phyloP scores from a whole-genome alignment of 2,113 vertebrate genomes.

The Actenoides hombroni region DNA sequence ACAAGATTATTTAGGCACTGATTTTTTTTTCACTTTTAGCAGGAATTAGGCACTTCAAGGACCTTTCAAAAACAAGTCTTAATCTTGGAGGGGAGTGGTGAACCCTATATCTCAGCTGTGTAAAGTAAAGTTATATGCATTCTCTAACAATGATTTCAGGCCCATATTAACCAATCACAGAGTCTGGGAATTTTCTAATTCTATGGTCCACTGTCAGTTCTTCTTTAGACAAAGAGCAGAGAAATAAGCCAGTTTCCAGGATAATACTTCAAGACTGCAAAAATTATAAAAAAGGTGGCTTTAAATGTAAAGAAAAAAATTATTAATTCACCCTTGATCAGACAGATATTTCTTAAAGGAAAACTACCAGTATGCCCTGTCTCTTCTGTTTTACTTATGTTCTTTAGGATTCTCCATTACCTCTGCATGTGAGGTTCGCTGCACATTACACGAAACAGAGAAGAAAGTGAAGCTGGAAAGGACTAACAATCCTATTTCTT shows the following conservation, averaged over 20 bases:
- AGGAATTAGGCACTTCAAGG: background rate
- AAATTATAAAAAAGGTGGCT: background rate
- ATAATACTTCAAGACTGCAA: background rate
- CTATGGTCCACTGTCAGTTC: background rate
- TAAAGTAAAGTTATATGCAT: background rate
- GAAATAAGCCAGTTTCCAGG: background rate
- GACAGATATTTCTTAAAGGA: background rate
- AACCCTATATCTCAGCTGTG: background rate
- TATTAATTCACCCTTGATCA: background rate
- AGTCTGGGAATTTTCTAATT: background rate
- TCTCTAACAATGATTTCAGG: background rate
- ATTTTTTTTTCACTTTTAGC: background rate
- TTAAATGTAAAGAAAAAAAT: background rate
- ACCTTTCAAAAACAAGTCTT: background rate
- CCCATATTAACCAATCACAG: fast-evolving
- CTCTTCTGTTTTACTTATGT: background rate
- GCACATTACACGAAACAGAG: background rate
- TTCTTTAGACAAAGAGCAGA: background rate
- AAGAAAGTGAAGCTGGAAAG: background rate
- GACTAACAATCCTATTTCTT: background rate
- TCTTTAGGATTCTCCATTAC: background rate
- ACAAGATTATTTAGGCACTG: background rate
- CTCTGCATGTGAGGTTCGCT: background rate
- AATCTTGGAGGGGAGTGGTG: fast-evolving
- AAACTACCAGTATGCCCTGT: background rate